phyloP scores from a whole-genome alignment of 2,797 vertebrate genomes.

The Caiman crocodilus region DNA sequence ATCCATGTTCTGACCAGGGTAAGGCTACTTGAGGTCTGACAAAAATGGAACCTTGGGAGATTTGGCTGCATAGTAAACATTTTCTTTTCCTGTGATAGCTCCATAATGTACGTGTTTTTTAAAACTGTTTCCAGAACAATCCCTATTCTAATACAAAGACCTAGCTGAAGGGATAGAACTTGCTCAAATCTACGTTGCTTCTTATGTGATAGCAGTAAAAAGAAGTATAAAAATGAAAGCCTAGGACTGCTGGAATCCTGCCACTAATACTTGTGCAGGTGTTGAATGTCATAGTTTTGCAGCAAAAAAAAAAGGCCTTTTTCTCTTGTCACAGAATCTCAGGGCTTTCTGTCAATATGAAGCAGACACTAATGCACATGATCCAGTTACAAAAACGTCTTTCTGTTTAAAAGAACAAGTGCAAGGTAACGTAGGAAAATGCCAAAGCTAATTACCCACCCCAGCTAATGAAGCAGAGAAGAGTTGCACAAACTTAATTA shows the following conservation, averaged over 20 bases:
- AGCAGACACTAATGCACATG: neutral
- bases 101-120: neutral
- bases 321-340: neutral
- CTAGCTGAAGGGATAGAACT: neutral
- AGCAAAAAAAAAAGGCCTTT: neutral
- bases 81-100: neutral
- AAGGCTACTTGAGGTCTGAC: neutral
- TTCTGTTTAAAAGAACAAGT: neutral
- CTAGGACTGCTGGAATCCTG: neutral
- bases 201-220: neutral
- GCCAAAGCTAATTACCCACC: neutral
- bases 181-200: neutral
- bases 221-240: neutral
- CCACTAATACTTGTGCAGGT: neutral
- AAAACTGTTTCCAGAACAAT: neutral
- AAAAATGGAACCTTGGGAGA: neutral
- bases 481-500: constrained; percentile 4
- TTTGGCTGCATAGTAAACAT: neutral
- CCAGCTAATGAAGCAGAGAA: neutral
- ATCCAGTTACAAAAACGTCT: neutral
- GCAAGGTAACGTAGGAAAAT: neutral
- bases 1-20: neutral
- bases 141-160: fast-evolving
- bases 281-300: fast-evolving
- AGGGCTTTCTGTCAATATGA: neutral